A percentile compares a stretch with the other conserved stretches of the same genome.
phyloP scores from a whole-genome alignment of 2,888 invertebrate species.

The Prenolepis imparis region DNA sequence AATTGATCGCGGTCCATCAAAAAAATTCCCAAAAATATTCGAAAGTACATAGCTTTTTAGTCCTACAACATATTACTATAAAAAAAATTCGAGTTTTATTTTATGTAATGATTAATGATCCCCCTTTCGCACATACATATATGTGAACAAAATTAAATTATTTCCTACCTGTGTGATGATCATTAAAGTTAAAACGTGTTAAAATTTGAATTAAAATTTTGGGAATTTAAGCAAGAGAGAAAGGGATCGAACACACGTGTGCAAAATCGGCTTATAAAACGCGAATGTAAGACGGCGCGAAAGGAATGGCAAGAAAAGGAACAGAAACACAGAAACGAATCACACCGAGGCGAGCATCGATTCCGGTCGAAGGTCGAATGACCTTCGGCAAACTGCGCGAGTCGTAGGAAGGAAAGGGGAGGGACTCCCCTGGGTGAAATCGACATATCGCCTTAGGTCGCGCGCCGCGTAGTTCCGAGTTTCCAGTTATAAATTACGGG shows the following conservation, averaged over 20 bases:
- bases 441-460: slow-evolving; percentile 79
- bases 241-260: background rate
- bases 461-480: slow-evolving; percentile 75
- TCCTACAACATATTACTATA: background rate
- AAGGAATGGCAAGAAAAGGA: slow-evolving; percentile 14
- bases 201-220: slow-evolving; percentile 13
- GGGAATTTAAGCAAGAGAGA: background rate
- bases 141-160: background rate
- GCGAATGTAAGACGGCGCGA: slow-evolving; percentile 29
- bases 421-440: slow-evolving; percentile 75
- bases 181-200: background rate
- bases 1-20: slow-evolving; percentile 41
- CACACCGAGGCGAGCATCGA: slow-evolving; percentile 68
- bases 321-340: slow-evolving; percentile 57
- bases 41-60: background rate
- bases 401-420: slow-evolving; percentile 12
- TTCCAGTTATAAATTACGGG: slow-evolving; percentile 79
- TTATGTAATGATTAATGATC: background rate
- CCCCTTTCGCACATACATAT: background rate
- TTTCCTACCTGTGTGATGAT: too few relatives aligned
- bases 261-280: too few relatives aligned
- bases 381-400: slow-evolving; percentile 70
- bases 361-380: slow-evolving; percentile 75
- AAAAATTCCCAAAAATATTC: slow-evolving; percentile 34
- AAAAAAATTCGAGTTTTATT: slow-evolving; percentile 20